Evolutionary conservation across 2,797 vertebrate genomes (phyloP).

Genomic region (Leptoclinus maculatus): DNA sequence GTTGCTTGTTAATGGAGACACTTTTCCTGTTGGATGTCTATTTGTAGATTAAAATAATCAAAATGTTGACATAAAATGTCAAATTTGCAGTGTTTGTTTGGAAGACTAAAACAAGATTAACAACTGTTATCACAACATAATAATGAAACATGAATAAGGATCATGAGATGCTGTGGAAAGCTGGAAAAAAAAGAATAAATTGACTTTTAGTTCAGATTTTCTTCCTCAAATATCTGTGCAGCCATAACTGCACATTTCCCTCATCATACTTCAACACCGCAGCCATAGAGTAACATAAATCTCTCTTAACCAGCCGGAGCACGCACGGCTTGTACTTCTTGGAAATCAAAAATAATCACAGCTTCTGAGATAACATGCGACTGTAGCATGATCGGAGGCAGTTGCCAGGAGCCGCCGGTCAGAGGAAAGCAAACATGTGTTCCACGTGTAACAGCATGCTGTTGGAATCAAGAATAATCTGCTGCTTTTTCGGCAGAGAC

Average conservation of each 20-base stretch:
- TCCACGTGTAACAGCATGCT: constrained; percentile 65
- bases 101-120: background rate
- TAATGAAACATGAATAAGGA: background rate
- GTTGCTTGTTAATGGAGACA: background rate
- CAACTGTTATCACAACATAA: background rate
- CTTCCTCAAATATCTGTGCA: background rate
- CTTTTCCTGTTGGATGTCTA: background rate
- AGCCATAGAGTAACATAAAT: constrained; percentile 18
- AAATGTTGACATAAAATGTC: background rate
- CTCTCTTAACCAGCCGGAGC: constrained; percentile 26
- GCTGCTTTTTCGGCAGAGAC: constrained; percentile 45
- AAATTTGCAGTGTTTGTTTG: background rate
- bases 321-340: constrained; percentile 7
- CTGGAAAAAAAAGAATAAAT: background rate
- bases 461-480: constrained; percentile 67
- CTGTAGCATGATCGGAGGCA: constrained; percentile 27
- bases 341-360: constrained; percentile 43
- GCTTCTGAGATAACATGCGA: constrained; percentile 55
- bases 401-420: constrained; percentile 23
- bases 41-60: background rate
- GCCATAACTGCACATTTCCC: background rate
- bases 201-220: background rate
- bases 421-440: constrained; percentile 66
- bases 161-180: background rate
- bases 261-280: background rate